A percentile compares a stretch with the other conserved stretches of the same genome.
phyloP scores from a whole-genome alignment of 2,797 vertebrate genomes.

The Cyclopterus lumpus region DNA sequence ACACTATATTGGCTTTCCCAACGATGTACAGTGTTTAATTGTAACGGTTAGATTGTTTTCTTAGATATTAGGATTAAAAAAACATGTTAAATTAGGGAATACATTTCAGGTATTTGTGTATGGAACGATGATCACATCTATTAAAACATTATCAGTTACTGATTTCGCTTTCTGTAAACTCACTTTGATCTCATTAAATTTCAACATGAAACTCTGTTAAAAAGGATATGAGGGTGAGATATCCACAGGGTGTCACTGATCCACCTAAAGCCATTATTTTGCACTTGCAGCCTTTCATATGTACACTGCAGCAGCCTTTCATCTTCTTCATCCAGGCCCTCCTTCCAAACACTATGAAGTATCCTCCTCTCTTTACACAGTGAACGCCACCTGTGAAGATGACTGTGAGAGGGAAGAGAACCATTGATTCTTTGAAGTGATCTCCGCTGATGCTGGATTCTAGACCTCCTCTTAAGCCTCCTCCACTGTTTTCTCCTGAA shows the following conservation, averaged over 20 bases:
- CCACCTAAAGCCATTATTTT: conserved; percentile 89
- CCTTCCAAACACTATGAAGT: conserved; percentile 91
- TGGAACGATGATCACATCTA: not conserved
- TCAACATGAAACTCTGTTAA: conserved; percentile 4
- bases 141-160: not conserved
- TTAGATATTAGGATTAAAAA: not conserved
- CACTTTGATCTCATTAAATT: not conserved
- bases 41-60: not conserved
- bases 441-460: conserved; percentile 74
- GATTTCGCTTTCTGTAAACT: not conserved
- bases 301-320: conserved; percentile 87
- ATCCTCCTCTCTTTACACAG: conserved; percentile 90
- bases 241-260: conserved; percentile 92
- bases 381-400: conserved; percentile 81
- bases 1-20: not conserved
- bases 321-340: conserved; percentile 94
- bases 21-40: not conserved
- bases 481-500: conserved; percentile 53
- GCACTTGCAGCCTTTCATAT: conserved; percentile 88
- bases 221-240: conserved; percentile 98
- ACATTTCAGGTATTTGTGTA: not conserved
- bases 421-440: conserved; percentile 72
- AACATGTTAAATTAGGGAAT: not conserved
- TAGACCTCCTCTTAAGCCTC: conserved; percentile 77
- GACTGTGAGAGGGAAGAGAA: conserved; percentile 68